A percentile compares a stretch with the other conserved stretches of the same genome.
Evolutionary conservation across 2,888 invertebrate genomes (phyloP).

Genomic region (Platerodrilus igneus): DNA sequence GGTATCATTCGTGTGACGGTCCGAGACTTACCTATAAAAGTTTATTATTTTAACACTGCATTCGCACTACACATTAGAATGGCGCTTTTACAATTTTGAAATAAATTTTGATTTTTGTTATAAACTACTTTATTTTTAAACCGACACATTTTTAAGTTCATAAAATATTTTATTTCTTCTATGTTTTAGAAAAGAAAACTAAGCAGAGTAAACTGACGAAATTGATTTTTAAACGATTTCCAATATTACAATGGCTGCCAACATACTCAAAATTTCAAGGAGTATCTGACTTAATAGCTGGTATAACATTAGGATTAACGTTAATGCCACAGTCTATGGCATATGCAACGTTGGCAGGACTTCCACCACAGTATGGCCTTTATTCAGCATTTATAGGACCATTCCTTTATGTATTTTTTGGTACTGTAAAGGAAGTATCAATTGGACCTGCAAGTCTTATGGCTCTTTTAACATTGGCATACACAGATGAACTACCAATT

Average conservation of each 20-base stretch:
- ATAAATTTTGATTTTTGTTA: no score
- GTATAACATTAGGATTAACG: slow-evolving; percentile 83
- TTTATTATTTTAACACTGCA: no score
- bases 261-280: slow-evolving; percentile 64
- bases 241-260: slow-evolving; percentile 60
- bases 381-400: slow-evolving; percentile 89
- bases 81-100: no score
- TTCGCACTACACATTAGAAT: no score
- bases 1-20: no score
- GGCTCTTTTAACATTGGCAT: slow-evolving; percentile 78
- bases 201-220: no score
- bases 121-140: no score
- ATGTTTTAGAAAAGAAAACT: no score
- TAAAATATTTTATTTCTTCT: no score
- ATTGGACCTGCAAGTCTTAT: slow-evolving; percentile 93
- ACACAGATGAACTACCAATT: slow-evolving; percentile 62
- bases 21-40: no score
- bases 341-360: slow-evolving; percentile 79
- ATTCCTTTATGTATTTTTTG: slow-evolving; percentile 81
- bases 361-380: slow-evolving; percentile 86
- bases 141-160: no score
- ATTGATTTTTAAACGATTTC: slow-evolving; percentile 31
- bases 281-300: slow-evolving; percentile 79
- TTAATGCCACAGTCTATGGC: slow-evolving; percentile 93
- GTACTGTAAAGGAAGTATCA: slow-evolving; percentile 81